Base-by-base conservation (phyloP, 1,140 invertebrate genomes). In the Medauroidea extradentata region DNA sequence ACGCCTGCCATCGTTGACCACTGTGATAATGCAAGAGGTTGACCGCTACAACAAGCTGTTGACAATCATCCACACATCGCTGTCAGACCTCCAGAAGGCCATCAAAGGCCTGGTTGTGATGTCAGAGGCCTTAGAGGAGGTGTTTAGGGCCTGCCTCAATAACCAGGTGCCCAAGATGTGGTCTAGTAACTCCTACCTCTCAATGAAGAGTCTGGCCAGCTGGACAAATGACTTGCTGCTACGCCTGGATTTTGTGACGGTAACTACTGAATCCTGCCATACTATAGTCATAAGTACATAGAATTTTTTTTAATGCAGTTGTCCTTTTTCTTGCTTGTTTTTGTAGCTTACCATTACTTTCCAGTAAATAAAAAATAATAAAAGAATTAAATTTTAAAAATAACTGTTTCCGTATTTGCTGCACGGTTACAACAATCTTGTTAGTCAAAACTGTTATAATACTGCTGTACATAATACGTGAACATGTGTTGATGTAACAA, bases 91-190 rank as follows among this genome's bases (percentile, higher is more conserved):
- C 39, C 81, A 91, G 71, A 91, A 90, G 74, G 92, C 91, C 2
- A 93, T 94, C 42, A 81, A 80, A 78, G 91, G 91, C 39, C 80
- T 93, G 44, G 85, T 93, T 14, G 89, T 94, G 1, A 94, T 95
- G 92, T 93, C 89, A 29, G 90, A 93, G 60, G 82, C 84, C 41
- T 77, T 93, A 58, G 92, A 95, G 75, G 83, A 82, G 64, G 85
- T 93, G 1, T 93, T 89, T 67, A 83, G 78, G 43, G 76, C 90
- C 0, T 85, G 93, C 62, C 71, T 90, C 0, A 87, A 87, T 64
- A 93, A 93, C 73, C 80, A 85, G 58, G 83, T 86, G 67, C 24
- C 13, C 14, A 42, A n/a, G 48, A 50, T 50, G 48, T 96, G 93
- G 93, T 81, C 84, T n/a, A 81, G 79, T 11, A 84, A 84, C 41